Base-by-base conservation (phyloP, 1,140 invertebrate genomes). In the Drosophila murphyi region DNA sequence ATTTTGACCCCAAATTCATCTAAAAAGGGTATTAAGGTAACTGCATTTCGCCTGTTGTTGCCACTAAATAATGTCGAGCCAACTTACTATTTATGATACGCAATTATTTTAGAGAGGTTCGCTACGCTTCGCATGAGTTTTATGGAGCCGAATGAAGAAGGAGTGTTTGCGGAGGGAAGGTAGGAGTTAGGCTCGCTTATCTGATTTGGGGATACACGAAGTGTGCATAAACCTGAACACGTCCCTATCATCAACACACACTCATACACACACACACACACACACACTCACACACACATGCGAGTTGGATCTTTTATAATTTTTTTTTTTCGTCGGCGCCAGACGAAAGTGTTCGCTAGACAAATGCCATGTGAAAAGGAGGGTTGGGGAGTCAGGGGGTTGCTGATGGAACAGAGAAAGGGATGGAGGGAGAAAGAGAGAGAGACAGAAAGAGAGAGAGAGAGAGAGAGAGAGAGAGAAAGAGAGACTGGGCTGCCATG, bases 261-360 rank as follows among this genome's bases (percentile, higher is more conserved):
- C 43, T 43, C 48, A 47, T 7, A 57, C 32, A n/a, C 39, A 54
- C 45, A 35, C 64, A 43, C 34, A 6, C 50, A 47, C 37, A 48
- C 70, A 52, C 6, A 6, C 50, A 47, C 37, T 41, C 70, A 52
- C 6, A 51, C 47, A 12, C 12, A 52, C 45, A 34, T 41, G 43
- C 8, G 39, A 65, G 29, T 41, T 64, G 69, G 12, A 43, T 52
- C 43, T 77, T 72, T 79, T 70, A 62, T 57, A 7, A 7, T 70
- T 32, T 73, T 32, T 71, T 71, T 72, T 78, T 72, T 54, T 74
- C 39, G 67, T 43, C 51, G 76, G 64, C 72, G 70, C 73, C 63
- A 87, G 83, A 77, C 83, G 83, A 87, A 87, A 87, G 83, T 87
- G 83, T 88, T 87, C 48, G 72, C 70, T 76, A 87, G 83, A 87